Evolutionary conservation across 2,113 vertebrate genomes (phyloP).

Genomic region (Paramisgurnus dabryanus): DNA sequence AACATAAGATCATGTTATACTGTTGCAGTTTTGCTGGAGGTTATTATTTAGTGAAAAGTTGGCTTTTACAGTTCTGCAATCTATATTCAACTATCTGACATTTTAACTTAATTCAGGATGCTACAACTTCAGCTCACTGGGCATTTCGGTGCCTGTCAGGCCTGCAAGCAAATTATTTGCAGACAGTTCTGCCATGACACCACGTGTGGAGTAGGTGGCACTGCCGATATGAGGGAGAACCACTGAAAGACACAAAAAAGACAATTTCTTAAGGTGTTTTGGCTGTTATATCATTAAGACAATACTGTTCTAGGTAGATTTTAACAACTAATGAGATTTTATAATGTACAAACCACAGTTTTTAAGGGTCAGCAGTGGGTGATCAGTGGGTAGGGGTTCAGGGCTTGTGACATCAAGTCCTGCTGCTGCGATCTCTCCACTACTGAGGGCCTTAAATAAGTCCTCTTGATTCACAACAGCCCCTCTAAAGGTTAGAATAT

Average conservation of each 20-base stretch:
- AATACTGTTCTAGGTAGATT: not conserved
- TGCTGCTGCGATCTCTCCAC: slow-evolving; percentile 70
- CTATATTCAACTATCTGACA: not conserved
- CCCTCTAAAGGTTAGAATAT: slow-evolving; percentile 60
- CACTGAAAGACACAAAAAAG: slow-evolving; percentile 58
- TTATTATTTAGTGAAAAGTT: not conserved
- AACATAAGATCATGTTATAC: not conserved
- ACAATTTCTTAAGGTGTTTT: not conserved
- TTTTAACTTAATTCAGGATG: not conserved
- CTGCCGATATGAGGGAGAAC: slow-evolving; percentile 77
- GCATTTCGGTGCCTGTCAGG: slow-evolving; percentile 70
- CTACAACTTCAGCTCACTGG: slow-evolving; percentile 70
- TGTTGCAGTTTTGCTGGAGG: not conserved
- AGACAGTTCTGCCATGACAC: slow-evolving; percentile 74
- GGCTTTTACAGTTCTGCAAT: not conserved
- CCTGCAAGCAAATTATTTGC: slow-evolving; percentile 76
- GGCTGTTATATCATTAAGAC: not conserved
- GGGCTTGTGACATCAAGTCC: slow-evolving; percentile 71
- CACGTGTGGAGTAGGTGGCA: slow-evolving; percentile 74
- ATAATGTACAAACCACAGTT: slow-evolving; percentile 68
- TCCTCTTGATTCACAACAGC: slow-evolving; percentile 74
- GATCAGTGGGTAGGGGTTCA: slow-evolving; percentile 72
- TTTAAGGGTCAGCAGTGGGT: slow-evolving; percentile 72
- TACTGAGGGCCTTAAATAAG: slow-evolving; percentile 68
- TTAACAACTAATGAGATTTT: not conserved